These are phyloP conservation scores for Agonopterix arenella DNA, from an alignment of 2,888 invertebrate species.

Conservation along the genomic window DNA sequence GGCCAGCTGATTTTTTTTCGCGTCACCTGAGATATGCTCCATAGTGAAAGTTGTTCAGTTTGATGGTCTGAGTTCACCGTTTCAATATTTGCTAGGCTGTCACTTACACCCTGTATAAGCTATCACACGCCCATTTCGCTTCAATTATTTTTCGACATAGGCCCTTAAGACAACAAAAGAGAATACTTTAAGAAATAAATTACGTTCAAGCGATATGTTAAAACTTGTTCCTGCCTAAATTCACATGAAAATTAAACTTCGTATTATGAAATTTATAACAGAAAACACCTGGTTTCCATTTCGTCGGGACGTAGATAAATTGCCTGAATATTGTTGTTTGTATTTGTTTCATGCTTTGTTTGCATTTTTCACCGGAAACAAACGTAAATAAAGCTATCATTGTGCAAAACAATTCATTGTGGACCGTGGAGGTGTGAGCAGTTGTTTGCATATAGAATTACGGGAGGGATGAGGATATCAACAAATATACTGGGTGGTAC, in stretches of 20 bases:
- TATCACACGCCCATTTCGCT: too few species aligned
- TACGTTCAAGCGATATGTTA: not conserved
- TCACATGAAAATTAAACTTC: slow-evolving; percentile 12
- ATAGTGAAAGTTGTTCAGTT: too few species aligned
- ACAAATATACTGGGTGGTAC: too few species aligned
- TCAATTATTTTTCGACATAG: too few species aligned
- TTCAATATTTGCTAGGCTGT: too few species aligned
- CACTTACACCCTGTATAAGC: too few species aligned
- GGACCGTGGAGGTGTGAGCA: slow-evolving; percentile 1
- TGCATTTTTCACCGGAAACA: slow-evolving; percentile 11
- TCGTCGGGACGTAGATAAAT: slow-evolving; percentile 11
- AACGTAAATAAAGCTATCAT: slow-evolving; percentile 9
- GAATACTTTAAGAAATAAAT: not conserved
- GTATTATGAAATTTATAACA: slow-evolving; percentile 14
- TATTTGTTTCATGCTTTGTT: slow-evolving; percentile 11
- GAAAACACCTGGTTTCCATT: slow-evolving; percentile 12
- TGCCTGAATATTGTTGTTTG: slow-evolving; percentile 11
- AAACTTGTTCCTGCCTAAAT: not conserved
- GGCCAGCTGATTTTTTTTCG: too few species aligned
- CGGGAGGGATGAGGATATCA: too few species aligned
- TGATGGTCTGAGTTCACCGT: too few species aligned
- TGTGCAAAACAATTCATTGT: slow-evolving; percentile 4
- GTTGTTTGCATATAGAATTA: not conserved
- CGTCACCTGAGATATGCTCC: too few species aligned
- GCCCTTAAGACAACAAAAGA: too few species aligned